Evolutionary conservation across 2,888 invertebrate species (phyloP).

Genomic region (Hirtodrosophila confusa): DNA sequence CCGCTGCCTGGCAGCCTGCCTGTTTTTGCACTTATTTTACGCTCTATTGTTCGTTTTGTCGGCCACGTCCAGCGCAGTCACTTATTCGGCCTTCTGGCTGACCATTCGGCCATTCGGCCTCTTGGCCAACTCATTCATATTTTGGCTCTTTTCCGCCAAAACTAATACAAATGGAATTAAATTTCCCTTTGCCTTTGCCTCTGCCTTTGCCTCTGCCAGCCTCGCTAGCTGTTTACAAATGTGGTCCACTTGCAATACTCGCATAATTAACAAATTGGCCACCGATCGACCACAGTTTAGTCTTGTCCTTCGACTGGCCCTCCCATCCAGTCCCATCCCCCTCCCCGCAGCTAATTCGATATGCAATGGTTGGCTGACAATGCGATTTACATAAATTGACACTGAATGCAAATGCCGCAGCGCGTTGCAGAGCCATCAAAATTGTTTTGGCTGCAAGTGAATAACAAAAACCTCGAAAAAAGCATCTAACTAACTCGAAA

Average conservation of each 20-base stretch:
- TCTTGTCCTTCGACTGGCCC: constrained; percentile 45
- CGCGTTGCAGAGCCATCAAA: constrained; percentile 55
- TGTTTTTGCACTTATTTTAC: constrained; percentile 81
- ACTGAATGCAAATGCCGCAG: constrained; percentile 79
- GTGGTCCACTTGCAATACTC: constrained; percentile 14
- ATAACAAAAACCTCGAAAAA: constrained; percentile 21
- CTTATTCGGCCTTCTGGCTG: constrained; percentile 55
- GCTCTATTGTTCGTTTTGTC: constrained; percentile 80
- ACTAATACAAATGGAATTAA: constrained; percentile 81
- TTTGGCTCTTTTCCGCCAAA: constrained; percentile 51
- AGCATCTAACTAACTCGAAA: constrained; percentile 42
- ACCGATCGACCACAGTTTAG: constrained; percentile 60
- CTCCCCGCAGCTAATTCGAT: constrained; percentile 47
- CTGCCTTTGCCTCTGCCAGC: too few relatives aligned
- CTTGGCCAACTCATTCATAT: constrained; percentile 75
- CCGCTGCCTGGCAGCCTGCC: constrained; percentile 29
- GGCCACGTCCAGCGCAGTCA: constrained; percentile 72
- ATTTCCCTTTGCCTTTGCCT: constrained; percentile 66
- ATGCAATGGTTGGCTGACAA: constrained; percentile 53
- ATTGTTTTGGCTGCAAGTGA: constrained; percentile 54
- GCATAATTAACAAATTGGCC: constrained; percentile 47
- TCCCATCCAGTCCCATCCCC: constrained; percentile 3
- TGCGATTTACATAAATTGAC: constrained; percentile 82
- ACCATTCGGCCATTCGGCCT: constrained; percentile 33
- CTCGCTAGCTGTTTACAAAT: constrained; percentile 19